Percentiles rank a stretch among this genome's conserved stretches.
These are phyloP conservation scores for Limonius californicus DNA, from an alignment of 1,140 invertebrate species.

Conservation along the genomic window DNA sequence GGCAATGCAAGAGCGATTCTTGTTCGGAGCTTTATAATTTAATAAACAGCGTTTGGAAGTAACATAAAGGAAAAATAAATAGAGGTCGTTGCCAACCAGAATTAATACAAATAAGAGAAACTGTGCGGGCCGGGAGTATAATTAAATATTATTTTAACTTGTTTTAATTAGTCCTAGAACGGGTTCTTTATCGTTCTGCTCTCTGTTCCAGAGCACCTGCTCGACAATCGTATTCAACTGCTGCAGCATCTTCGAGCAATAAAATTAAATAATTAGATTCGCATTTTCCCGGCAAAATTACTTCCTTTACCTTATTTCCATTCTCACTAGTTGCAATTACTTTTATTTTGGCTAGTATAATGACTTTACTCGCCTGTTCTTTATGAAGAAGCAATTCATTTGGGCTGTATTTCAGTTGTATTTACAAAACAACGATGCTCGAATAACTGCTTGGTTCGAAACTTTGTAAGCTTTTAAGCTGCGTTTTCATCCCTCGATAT, in stretches of 20 bases:
- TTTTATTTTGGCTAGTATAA: neutral
- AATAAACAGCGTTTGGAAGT: neutral
- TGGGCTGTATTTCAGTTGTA: too few species aligned
- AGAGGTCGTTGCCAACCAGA: neutral
- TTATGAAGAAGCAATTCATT: neutral
- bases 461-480: too few species aligned
- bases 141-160: conserved; percentile 14
- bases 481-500: too few species aligned
- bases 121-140: neutral
- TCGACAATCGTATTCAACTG: neutral
- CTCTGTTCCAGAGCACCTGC: conserved; percentile 1
- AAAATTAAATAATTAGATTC: conserved; percentile 10
- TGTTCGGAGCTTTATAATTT: neutral
- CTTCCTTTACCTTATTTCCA: neutral
- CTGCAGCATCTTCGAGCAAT: conserved; percentile 1
- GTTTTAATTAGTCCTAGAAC: conserved; percentile 11
- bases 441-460: too few species aligned
- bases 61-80: conserved; percentile 5
- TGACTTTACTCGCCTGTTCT: neutral
- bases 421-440: too few species aligned
- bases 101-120: neutral
- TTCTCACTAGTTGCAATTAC: neutral
- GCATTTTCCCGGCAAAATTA: neutral
- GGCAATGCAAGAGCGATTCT: too few species aligned
- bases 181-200: conserved; percentile 6